Base-by-base conservation (phyloP, 2,113 vertebrate species). In the Epinephelus fuscoguttatus region DNA sequence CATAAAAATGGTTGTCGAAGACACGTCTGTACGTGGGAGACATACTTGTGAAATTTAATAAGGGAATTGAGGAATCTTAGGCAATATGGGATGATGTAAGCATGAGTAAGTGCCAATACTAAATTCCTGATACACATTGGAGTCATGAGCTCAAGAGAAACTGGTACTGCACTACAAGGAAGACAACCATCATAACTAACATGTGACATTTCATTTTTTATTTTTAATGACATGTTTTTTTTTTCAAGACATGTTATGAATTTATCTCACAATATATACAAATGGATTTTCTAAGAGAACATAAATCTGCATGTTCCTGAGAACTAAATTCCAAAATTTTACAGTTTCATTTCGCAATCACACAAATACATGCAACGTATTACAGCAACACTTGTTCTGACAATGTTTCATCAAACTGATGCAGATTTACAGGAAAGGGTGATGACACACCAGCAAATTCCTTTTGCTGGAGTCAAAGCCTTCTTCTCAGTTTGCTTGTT, bases 371-470 rank as follows among this genome's bases (percentile, higher is more conserved):
- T 3, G 18, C 8, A 13, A 50, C 21, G 14, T 11, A 50, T 69
- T 25, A 70, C 62, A 68, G 4, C 17, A 75, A 40, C 40, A 64
- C 52, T 59, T 85, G 13, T 64, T 73, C 23, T 21, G 23, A 62
- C 14, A 60, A 59, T 14, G 13, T 64, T 56, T 53, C 21, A 76
- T 47, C 49, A 80, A 71, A 63, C 63, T 45, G 15, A 72, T 71
- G 70, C 74, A 47, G 27, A 60, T 75, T 86, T 74, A 82, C 21
- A 2, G 50, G 64, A 78, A 84, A 50, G n/a, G n/a, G 50, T 71
- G 53, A 25, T 21, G 25, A 75, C 70, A 63, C 33, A 37, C 10
- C 2, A 50, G 37, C 2, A 52, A 30, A 79, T 64, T 79, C 14
- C 12, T 40, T 70, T 69, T 1, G 18, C 56, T 14, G 0, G 3